Evolutionary conservation across 2,888 invertebrate species (phyloP), one percentile per base, ranked within the genome.

Genomic region (Macaria notata): DNA sequence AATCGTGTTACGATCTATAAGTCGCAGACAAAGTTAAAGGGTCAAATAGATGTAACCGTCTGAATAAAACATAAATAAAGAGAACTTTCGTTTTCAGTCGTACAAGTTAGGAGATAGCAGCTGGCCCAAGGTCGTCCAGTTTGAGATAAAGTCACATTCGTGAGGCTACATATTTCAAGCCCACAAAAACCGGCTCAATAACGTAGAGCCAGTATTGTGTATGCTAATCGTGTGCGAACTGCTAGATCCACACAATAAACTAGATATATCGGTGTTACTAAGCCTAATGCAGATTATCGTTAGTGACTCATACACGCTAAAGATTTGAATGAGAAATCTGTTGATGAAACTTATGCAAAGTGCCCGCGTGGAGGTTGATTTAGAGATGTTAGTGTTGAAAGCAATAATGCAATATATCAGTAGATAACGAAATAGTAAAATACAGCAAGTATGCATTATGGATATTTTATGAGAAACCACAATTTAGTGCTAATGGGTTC

Each of bases 41-140:
- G 51, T 48, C 49, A 46, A 66, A 58, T 59, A 47, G 46, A 67
- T 59, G 66, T 69, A 74, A 72, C 62, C 67, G 62, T 60, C 50
- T 56, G 52, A 45, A 49, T 8, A 4, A 8, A 8, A 41, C 9
- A 41, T 4, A 41, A 4, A 41, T n/a, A 31, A 51, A 57, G 41
- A 55, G 54, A 50, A 77, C 78, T 79, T 78, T 81, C 78, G 66
- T 72, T 79, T 78, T 79, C 69, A 49, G 51, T 63, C 69, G 49
- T 45, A 54, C 59, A 39, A 49, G 46, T 66, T 68, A 67, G 56
- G 63, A 66, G 65, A 75, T 63, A 70, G 62, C 61, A 69, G 63
- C 60, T 48, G 54, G 58, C 58, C 56, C 79, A 83, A 84, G 84
- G 84, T 78, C 79, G 71, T 66, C 75, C 56, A 65, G 74, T 77